phyloP scores from a whole-genome alignment of 2,888 invertebrate genomes.

The Sycophila texana region DNA sequence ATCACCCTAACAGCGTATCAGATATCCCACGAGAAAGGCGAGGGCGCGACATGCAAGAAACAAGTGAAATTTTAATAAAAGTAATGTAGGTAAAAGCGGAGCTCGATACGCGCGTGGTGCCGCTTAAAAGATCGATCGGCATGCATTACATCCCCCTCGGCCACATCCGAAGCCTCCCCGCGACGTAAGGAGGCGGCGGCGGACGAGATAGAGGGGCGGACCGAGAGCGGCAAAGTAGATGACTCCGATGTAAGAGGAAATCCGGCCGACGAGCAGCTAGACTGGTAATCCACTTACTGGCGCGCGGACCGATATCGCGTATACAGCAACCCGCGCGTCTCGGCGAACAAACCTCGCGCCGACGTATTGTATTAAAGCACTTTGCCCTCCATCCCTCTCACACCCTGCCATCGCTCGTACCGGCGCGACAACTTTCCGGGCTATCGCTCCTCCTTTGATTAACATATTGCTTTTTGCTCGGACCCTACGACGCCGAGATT shows the following conservation, averaged over 20 bases:
- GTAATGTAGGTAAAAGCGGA: constrained; percentile 46
- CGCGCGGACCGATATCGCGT: constrained; percentile 52
- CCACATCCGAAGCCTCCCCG: background rate
- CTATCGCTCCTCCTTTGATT: constrained; percentile 66
- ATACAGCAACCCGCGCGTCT: constrained; percentile 40
- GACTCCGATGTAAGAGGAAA: constrained; percentile 56
- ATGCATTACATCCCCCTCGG: constrained; percentile 2
- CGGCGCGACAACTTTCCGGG: constrained; percentile 56
- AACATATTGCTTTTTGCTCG: constrained; percentile 65
- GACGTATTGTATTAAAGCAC: constrained; percentile 50
- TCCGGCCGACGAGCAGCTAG: constrained; percentile 50
- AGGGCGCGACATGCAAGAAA: constrained; percentile 1
- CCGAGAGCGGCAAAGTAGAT: constrained; percentile 49
- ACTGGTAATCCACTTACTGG: constrained; percentile 67
- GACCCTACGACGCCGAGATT: background rate
- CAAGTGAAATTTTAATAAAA: constrained; percentile 47
- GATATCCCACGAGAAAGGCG: too few relatives aligned
- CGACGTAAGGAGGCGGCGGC: background rate
- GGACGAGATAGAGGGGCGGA: constrained; percentile 2
- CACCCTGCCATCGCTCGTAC: background rate
- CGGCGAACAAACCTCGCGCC: constrained; percentile 42
- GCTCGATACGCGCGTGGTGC: background rate
- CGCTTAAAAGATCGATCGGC: constrained; percentile 34
- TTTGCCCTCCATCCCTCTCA: constrained; percentile 15
- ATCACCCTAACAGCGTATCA: too few relatives aligned